Percentiles rank a stretch among this genome's conserved stretches.
These are phyloP conservation scores for Apamea epomidion DNA, from an alignment of 2,888 invertebrate genomes.

Conservation along the genomic window DNA sequence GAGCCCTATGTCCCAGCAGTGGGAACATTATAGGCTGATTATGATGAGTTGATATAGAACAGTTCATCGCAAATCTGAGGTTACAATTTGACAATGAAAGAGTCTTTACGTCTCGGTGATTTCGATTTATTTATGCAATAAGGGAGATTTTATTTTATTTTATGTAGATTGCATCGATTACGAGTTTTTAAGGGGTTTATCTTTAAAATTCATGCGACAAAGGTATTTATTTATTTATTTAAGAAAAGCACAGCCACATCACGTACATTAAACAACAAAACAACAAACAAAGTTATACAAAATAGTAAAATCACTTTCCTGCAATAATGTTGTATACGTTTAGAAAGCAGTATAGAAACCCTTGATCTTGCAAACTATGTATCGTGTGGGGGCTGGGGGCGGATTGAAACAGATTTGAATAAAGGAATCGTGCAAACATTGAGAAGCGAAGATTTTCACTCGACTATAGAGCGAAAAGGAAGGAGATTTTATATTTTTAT, in stretches of 20 bases:
- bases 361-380: slow-evolving; percentile 29
- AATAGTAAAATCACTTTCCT: neutral
- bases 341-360: slow-evolving; percentile 18
- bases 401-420: slow-evolving; percentile 57
- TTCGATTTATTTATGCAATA: neutral
- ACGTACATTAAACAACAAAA: too few species aligned
- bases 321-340: slow-evolving; percentile 5
- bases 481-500: slow-evolving; percentile 47
- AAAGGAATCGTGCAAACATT: slow-evolving; percentile 54
- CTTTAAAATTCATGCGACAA: neutral
- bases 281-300: slow-evolving; percentile 20
- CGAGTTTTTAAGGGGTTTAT: neutral
- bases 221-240: too few species aligned
- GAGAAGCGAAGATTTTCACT: slow-evolving; percentile 41
- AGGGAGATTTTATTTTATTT: neutral
- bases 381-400: slow-evolving; percentile 21
- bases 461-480: slow-evolving; percentile 37
- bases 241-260: too few species aligned
- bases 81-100: neutral
- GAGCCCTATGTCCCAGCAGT: too few species aligned
- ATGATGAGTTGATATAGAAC: neutral
- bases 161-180: neutral
- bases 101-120: neutral
- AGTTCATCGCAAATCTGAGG: neutral
- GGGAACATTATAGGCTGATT: neutral